Evolutionary conservation across 2,888 invertebrate genomes (phyloP).

Genomic region (Pinctada fucata): DNA sequence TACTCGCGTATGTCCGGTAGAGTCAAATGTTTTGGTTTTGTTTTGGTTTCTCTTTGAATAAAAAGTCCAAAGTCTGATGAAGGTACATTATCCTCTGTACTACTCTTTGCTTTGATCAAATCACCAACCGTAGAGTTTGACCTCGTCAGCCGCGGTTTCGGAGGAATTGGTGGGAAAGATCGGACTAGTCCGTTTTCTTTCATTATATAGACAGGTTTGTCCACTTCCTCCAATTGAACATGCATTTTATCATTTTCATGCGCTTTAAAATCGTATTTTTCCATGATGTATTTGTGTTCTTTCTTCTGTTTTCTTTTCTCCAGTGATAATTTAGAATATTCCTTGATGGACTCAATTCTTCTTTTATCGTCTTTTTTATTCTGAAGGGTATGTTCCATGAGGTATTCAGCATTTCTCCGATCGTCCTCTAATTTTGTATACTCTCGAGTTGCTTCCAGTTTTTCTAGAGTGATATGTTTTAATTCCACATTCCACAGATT

Average conservation of each 20-base stretch:
- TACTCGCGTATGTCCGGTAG: constrained; percentile 20
- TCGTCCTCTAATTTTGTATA: constrained; percentile 24
- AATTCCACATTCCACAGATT: constrained; percentile 21
- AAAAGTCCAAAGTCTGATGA: constrained; percentile 3
- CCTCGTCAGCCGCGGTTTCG: constrained; percentile 24
- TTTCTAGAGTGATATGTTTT: constrained; percentile 15
- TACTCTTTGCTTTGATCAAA: constrained; percentile 24
- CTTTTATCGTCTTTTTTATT: constrained; percentile 19
- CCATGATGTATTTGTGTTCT: constrained; percentile 24
- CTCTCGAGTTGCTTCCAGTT: constrained; percentile 23
- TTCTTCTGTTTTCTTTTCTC: constrained; percentile 14
- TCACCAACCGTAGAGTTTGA: constrained; percentile 26
- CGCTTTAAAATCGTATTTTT: constrained; percentile 21
- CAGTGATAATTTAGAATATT: constrained; percentile 8
- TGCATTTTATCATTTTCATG: constrained; percentile 23
- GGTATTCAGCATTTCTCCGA: constrained; percentile 25
- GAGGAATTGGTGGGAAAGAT: constrained; percentile 27
- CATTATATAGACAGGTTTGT: constrained; percentile 20
- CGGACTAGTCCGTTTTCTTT: constrained; percentile 31
- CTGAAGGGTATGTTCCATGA: constrained; percentile 11
- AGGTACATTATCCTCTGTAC: constrained; percentile 13
- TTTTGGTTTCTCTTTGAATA: constrained; percentile 22
- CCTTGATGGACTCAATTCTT: constrained; percentile 12
- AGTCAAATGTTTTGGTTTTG: constrained; percentile 10
- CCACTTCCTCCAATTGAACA: constrained; percentile 27